A percentile compares a stretch with the other conserved stretches of the same genome.
phyloP scores from a whole-genome alignment of 2,797 vertebrate species.

The Lepilemur septentrionalis region DNA sequence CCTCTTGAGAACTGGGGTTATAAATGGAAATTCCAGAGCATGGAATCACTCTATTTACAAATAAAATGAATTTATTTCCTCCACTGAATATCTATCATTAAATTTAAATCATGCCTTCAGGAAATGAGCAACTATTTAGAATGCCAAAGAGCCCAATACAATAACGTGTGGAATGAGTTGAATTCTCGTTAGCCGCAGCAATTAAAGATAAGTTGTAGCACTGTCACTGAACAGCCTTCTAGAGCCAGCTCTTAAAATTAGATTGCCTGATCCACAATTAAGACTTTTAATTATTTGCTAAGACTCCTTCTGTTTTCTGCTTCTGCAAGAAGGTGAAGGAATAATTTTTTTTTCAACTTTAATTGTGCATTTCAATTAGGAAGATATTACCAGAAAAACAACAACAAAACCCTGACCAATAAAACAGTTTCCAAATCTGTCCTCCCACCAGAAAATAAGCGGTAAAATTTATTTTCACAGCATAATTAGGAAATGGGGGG shows the following conservation, averaged over 20 bases:
- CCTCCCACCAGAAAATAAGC: constrained; percentile 54
- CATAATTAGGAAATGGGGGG: constrained; percentile 40
- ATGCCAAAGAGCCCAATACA: constrained; percentile 56
- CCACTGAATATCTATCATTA: constrained; percentile 47
- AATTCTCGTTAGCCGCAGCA: constrained; percentile 63
- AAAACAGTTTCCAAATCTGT: constrained; percentile 45
- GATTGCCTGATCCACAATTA: constrained; percentile 71
- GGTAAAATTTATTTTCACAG: constrained; percentile 49
- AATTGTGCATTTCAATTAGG: constrained; percentile 67
- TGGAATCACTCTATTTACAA: constrained; percentile 36
- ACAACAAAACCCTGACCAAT: constrained; percentile 30
- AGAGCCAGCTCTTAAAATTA: constrained; percentile 64
- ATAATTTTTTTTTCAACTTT: constrained; percentile 26
- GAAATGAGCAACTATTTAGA: constrained; percentile 66
- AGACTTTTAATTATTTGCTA: constrained; percentile 78
- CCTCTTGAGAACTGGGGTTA: neutral
- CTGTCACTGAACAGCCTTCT: constrained; percentile 51
- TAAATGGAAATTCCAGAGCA: neutral
- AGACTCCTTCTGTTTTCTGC: constrained; percentile 65
- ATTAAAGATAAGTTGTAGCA: constrained; percentile 74
- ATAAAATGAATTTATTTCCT: constrained; percentile 60
- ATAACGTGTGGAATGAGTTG: constrained; percentile 44
- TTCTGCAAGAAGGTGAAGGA: constrained; percentile 53
- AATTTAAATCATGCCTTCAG: constrained; percentile 62
- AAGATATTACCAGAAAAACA: constrained; percentile 55